A percentile compares a stretch with the other conserved stretches of the same genome.
Evolutionary conservation across 1,140 invertebrate species (phyloP).

Genomic region (Drosophila nigromelanica): DNA sequence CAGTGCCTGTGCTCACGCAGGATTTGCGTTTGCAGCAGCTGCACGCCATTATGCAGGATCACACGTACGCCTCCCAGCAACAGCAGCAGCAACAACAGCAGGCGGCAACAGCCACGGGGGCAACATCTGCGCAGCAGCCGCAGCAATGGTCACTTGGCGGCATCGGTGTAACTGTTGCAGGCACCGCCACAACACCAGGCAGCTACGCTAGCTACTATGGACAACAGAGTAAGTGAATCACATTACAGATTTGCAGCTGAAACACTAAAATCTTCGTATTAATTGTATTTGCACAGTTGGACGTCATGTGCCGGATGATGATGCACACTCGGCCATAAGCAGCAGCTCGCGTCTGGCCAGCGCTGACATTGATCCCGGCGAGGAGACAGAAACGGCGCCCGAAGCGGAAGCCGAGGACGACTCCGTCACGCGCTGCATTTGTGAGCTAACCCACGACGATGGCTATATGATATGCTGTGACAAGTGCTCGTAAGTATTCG

Average conservation of each 20-base stretch:
- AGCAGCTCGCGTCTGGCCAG: slow-evolving; percentile 85
- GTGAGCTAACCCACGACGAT: slow-evolving; percentile 97
- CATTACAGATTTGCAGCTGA: not conserved
- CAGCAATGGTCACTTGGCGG: slow-evolving; percentile 80
- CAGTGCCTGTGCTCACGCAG: slow-evolving; percentile 83
- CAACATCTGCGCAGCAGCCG: slow-evolving; percentile 27
- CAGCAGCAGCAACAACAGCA: slow-evolving; percentile 78
- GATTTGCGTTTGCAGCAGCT: slow-evolving; percentile 83
- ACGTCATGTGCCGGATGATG: slow-evolving; percentile 85
- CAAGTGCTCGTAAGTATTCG: slow-evolving; percentile 86
- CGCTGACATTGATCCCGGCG: slow-evolving; percentile 88
- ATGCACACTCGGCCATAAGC: slow-evolving; percentile 88
- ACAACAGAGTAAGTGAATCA: slow-evolving; percentile 65
- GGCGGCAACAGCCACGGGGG: slow-evolving; percentile 15
- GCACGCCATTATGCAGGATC: slow-evolving; percentile 90
- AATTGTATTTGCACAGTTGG: slow-evolving; percentile 46
- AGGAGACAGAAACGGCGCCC: slow-evolving; percentile 94
- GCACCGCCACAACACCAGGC: slow-evolving; percentile 24
- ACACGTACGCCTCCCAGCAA: slow-evolving; percentile 89
- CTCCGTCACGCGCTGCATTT: slow-evolving; percentile 95
- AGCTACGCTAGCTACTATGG: slow-evolving; percentile 56
- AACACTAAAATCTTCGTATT: not conserved
- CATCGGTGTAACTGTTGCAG: slow-evolving; percentile 65
- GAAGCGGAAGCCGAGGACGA: slow-evolving; percentile 94
- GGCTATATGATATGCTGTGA: slow-evolving; percentile 99